Conservation (phyloP, 2,888 invertebrate species). For the Maniola hyperantus region DNA sequence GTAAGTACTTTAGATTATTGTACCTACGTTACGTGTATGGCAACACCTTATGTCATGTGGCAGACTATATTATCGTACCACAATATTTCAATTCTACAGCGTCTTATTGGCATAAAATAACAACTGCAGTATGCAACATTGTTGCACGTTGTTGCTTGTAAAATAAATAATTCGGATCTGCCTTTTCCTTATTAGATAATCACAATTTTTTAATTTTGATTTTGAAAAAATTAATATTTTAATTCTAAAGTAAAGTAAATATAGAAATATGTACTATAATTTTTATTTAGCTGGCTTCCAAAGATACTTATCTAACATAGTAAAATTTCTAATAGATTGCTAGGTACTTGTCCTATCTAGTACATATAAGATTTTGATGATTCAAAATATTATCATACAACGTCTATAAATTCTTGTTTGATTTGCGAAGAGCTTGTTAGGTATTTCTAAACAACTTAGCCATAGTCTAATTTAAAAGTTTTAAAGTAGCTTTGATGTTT, state of each 20-base stretch:
- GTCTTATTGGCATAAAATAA: too few species aligned
- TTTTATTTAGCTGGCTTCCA: background rate
- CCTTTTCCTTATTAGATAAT: conserved; percentile 6
- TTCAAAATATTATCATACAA: background rate
- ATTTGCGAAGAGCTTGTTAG: conserved; percentile 2
- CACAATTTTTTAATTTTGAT: too few species aligned
- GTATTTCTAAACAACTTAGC: background rate
- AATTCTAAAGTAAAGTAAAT: background rate
- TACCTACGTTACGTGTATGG: too few species aligned
- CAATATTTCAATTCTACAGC: too few species aligned
- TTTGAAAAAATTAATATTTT: conserved; percentile 8
- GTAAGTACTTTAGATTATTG: too few species aligned
- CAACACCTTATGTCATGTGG: too few species aligned
- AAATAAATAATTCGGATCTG: background rate
- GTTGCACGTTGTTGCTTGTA: background rate
- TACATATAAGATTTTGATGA: background rate
- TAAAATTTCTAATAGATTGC: background rate
- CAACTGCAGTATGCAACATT: too few species aligned
- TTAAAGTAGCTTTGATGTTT: background rate
- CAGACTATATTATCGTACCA: too few species aligned
- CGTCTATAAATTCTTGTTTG: background rate
- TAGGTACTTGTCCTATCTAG: background rate
- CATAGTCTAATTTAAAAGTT: background rate
- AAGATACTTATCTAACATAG: background rate
- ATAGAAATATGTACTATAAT: background rate